Evolutionary conservation across 2,888 invertebrate genomes (phyloP).

Genomic region (Eumacrocentrus americanus): DNA sequence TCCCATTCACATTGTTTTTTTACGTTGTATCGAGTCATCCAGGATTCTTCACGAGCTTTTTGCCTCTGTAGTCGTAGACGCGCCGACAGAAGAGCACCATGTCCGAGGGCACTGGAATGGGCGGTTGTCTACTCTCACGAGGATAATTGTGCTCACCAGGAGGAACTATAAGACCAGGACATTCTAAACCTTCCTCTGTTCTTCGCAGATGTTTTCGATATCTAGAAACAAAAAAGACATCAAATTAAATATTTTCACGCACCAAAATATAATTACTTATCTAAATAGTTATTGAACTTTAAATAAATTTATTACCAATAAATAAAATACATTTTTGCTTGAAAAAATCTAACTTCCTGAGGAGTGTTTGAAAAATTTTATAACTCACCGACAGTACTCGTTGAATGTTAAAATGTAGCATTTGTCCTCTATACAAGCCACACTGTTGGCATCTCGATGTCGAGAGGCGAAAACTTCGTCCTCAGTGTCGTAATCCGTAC

Average conservation of each 20-base stretch:
- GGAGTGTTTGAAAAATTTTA: neutral
- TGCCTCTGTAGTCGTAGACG: constrained; percentile 93
- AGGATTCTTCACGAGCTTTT: constrained; percentile 63
- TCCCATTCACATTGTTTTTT: constrained; percentile 35
- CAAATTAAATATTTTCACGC: neutral
- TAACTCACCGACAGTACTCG: constrained; percentile 90
- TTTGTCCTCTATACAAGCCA: constrained; percentile 97
- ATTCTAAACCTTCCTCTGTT: constrained; percentile 76
- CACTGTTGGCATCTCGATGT: constrained; percentile 93
- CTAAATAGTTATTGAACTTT: too few species aligned
- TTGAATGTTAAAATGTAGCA: constrained; percentile 95
- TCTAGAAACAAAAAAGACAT: constrained; percentile 62
- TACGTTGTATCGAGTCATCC: constrained; percentile 59
- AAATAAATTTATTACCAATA: too few species aligned
- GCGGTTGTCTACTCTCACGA: constrained; percentile 67
- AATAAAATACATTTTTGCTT: too few species aligned
- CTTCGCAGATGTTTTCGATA: constrained; percentile 84
- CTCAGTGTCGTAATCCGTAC: constrained; percentile 77
- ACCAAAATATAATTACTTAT: too few species aligned
- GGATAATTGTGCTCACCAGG: constrained; percentile 69
- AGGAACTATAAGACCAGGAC: constrained; percentile 77
- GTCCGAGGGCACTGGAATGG: constrained; percentile 75
- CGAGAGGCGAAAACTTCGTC: constrained; percentile 96
- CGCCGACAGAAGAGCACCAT: constrained; percentile 93
- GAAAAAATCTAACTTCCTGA: neutral